These are phyloP conservation scores for Abrostola triplasia DNA, from an alignment of 2,888 invertebrate genomes.

Conservation along the genomic window DNA sequence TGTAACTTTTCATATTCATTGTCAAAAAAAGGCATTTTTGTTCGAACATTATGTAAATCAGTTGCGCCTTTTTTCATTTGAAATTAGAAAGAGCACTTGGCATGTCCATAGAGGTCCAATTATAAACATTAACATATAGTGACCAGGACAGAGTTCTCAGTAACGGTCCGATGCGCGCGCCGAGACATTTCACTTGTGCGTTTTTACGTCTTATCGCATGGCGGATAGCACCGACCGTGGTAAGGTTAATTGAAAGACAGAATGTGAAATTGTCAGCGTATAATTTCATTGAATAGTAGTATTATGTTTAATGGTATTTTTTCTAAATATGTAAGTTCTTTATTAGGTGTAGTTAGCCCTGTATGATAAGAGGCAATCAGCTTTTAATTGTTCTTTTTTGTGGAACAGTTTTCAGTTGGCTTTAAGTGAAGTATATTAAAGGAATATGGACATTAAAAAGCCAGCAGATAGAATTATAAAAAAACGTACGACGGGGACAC, in stretches of 20 bases:
- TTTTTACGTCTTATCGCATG: constrained; percentile 61
- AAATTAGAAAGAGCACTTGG: background rate
- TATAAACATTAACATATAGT: constrained; percentile 72
- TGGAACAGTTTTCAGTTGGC: too few species aligned
- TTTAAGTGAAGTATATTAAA: too few species aligned
- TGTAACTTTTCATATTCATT: too few species aligned
- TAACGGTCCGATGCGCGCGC: constrained; percentile 71
- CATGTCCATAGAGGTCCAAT: constrained; percentile 45
- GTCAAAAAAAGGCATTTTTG: too few species aligned
- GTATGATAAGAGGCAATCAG: too few species aligned
- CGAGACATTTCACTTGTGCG: constrained; percentile 77
- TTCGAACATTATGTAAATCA: too few species aligned
- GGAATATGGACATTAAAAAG: too few species aligned
- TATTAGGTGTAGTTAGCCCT: too few species aligned
- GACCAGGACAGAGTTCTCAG: constrained; percentile 80
- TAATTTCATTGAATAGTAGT: background rate
- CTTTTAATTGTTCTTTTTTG: too few species aligned
- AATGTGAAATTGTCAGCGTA: background rate
- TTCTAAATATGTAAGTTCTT: too few species aligned
- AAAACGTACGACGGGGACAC: too few species aligned
- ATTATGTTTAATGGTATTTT: background rate
- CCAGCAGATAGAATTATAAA: too few species aligned
- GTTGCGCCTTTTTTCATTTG: background rate
- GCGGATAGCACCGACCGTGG: constrained; percentile 41
- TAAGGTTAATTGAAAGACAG: constrained; percentile 29